Evolutionary conservation across 2,888 invertebrate genomes (phyloP).

Genomic region (Calameuta filiformis): DNA sequence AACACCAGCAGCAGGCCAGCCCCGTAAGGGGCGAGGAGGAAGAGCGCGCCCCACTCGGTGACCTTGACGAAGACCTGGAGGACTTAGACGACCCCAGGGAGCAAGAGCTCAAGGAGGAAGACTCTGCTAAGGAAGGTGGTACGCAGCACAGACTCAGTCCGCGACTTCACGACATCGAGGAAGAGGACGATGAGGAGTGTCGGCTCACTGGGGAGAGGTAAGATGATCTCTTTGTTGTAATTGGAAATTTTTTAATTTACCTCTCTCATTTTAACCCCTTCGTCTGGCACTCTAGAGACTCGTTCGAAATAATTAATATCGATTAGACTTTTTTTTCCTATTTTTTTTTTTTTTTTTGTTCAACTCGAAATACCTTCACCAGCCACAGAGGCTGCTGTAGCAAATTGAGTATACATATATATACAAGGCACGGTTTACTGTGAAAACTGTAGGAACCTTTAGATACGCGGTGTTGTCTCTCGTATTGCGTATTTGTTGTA

Average conservation of each 20-base stretch:
- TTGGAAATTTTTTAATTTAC: background rate
- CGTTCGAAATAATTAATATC: no score
- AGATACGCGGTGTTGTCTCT: no score
- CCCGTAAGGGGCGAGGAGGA: constrained; percentile 22
- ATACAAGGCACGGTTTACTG: no score
- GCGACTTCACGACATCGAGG: constrained; percentile 84
- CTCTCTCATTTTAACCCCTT: fast-evolving
- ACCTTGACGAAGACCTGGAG: constrained; percentile 52
- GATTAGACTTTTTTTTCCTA: no score
- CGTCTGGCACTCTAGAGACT: no score
- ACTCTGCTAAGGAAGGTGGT: constrained; percentile 60
- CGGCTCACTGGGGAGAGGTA: constrained; percentile 62
- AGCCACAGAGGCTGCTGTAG: no score
- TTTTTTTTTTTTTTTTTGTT: no score
- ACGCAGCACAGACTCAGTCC: constrained; percentile 76
- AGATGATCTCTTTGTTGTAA: constrained; percentile 19
- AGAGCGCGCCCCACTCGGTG: constrained; percentile 46
- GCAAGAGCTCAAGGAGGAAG: constrained; percentile 41
- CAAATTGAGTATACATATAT: no score
- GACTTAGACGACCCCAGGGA: constrained; percentile 30
- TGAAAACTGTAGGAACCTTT: no score
- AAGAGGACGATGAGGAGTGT: constrained; percentile 79
- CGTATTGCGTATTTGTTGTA: no score
- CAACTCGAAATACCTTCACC: no score
- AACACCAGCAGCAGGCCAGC: constrained; percentile 52